phyloP scores from a whole-genome alignment of 2,797 vertebrate species.

The Tinamus major region DNA sequence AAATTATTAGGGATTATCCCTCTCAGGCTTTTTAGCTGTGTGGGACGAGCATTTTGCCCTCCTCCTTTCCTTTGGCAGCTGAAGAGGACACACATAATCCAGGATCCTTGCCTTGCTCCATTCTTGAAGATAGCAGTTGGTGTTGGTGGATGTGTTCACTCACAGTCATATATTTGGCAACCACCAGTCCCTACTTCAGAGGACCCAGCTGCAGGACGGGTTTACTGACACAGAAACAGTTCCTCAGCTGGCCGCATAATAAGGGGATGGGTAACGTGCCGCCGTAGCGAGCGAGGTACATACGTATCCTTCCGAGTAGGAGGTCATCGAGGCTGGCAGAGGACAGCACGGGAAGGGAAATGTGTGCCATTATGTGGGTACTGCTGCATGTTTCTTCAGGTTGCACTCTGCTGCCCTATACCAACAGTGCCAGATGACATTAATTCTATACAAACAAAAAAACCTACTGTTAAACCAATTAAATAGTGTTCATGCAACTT shows the following conservation, averaged over 20 bases:
- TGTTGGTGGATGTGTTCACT: neutral
- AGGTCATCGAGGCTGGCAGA: neutral
- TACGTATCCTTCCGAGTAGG: rapidly evolving
- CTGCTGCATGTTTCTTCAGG: neutral
- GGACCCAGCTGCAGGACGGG: neutral
- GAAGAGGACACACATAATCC: rapidly evolving
- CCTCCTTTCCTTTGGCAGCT: neutral
- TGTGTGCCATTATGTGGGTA: neutral
- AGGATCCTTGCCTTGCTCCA: neutral
- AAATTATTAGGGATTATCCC: neutral
- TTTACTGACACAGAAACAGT: neutral
- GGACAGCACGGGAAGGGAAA: neutral
- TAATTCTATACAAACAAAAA: neutral
- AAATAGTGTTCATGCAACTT: neutral
- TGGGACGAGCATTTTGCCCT: neutral
- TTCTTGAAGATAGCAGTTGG: neutral
- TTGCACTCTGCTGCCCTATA: neutral
- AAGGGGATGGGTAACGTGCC: neutral
- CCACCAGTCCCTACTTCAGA: neutral
- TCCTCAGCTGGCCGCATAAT: rapidly evolving
- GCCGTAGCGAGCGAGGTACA: rapidly evolving
- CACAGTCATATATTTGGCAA: rapidly evolving
- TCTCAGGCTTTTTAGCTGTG: neutral
- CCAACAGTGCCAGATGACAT: neutral
- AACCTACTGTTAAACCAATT: neutral